phyloP scores from a whole-genome alignment of 2,113 vertebrate species.

The Atrichornis clamosus region DNA sequence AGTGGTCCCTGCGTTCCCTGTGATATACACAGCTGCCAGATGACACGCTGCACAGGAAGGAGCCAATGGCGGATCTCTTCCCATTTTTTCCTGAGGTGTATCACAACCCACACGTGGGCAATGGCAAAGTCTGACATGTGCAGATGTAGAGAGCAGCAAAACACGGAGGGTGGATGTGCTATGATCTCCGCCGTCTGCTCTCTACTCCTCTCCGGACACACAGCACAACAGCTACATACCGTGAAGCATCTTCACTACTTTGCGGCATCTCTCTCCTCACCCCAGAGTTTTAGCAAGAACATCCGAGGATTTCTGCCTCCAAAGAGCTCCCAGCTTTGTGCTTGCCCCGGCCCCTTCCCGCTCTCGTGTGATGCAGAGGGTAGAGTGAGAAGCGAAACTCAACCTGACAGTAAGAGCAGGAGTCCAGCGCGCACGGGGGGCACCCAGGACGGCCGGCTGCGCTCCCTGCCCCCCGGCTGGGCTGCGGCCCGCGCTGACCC shows the following conservation, averaged over 20 bases:
- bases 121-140: not conserved
- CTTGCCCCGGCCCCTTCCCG: not conserved
- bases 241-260: not conserved
- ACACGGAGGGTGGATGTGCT: not conserved
- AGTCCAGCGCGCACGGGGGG: not conserved
- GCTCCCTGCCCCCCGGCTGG: not conserved
- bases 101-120: not conserved
- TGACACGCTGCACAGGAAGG: not conserved
- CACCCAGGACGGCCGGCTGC: not conserved
- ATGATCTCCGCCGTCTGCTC: not conserved
- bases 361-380: fast-evolving
- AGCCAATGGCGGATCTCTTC: constrained; percentile 40
- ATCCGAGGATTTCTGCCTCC: not conserved
- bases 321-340: not conserved
- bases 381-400: not conserved
- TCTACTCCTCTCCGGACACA: not conserved
- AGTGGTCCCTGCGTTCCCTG: not conserved
- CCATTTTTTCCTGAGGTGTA: not conserved
- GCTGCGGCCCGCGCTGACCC: not conserved
- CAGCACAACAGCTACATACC: not conserved
- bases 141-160: not conserved
- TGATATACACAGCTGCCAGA: constrained; percentile 2
- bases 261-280: not conserved
- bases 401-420: not conserved
- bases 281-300: not conserved